Conservation (phyloP, 2,797 vertebrate species). For the Siniperca obscura region DNA sequence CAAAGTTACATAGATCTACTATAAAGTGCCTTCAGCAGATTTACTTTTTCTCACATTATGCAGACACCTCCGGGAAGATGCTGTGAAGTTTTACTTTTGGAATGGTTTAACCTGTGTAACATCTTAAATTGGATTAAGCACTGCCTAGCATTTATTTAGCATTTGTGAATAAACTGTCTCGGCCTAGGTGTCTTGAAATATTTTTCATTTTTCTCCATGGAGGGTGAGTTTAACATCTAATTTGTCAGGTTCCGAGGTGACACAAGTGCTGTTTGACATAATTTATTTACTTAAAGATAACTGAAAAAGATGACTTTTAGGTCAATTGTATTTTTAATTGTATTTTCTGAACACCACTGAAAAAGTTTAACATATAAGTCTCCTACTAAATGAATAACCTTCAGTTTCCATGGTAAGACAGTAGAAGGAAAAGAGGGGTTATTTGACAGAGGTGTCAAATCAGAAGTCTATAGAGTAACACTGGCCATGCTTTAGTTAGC, state of each 20-base stretch:
- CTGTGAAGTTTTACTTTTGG: background rate
- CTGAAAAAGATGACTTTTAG: background rate
- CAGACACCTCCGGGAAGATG: background rate
- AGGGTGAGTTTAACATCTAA: background rate
- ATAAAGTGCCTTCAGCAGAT: background rate
- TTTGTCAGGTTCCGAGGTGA: background rate
- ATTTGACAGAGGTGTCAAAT: slow-evolving; percentile 14
- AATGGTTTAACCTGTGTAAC: slow-evolving; percentile 3
- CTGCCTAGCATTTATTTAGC: background rate
- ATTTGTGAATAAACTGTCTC: no score
- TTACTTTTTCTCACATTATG: background rate
- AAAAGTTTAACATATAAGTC: background rate
- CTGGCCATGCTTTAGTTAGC: slow-evolving; percentile 2
- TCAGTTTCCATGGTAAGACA: background rate
- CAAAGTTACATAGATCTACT: background rate
- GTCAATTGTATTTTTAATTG: background rate
- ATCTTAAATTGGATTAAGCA: background rate
- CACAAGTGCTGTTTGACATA: background rate
- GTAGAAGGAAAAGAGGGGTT: background rate
- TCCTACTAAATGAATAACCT: background rate
- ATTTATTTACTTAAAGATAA: background rate
- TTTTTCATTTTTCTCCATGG: background rate
- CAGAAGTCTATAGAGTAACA: background rate
- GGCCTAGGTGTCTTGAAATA: background rate
- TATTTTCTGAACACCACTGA: background rate